Conservation (phyloP, 1,140 invertebrate species). For the Pentalonia nigronervosa region DNA sequence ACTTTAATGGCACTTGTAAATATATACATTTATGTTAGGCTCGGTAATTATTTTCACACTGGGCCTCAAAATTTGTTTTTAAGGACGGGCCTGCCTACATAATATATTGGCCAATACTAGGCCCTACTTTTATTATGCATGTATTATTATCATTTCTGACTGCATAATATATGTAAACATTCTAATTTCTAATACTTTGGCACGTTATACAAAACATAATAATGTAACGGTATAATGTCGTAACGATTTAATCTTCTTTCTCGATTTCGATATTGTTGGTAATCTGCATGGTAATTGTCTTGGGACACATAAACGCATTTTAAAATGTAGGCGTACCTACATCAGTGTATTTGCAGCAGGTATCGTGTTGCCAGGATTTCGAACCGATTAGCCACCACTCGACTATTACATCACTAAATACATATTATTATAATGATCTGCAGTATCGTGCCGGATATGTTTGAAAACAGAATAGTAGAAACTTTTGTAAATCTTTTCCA, state of each 20-base stretch:
- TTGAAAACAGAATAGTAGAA: not conserved
- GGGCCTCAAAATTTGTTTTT: too few relatives aligned
- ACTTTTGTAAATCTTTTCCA: not conserved
- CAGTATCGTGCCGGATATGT: not conserved
- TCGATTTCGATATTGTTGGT: not conserved
- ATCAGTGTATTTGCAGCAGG: not conserved
- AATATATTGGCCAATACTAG: too few relatives aligned
- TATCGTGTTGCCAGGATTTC: not conserved
- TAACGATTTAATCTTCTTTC: not conserved
- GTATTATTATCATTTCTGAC: not conserved
- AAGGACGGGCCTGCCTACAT: not conserved
- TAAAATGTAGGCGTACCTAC: not conserved
- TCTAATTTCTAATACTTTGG: not conserved
- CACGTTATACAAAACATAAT: not conserved
- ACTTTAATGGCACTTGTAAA: not conserved
- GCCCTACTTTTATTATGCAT: not conserved
- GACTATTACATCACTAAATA: not conserved
- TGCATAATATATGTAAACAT: not conserved
- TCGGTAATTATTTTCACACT: too few relatives aligned
- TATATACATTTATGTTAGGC: too few relatives aligned
- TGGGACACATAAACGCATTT: not conserved
- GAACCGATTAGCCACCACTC: not conserved
- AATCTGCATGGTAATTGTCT: not conserved
- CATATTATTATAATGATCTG: not conserved
- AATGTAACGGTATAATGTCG: not conserved